Evolutionary conservation across 2,113 vertebrate genomes (phyloP).

Genomic region (Otocyon megalotis): DNA sequence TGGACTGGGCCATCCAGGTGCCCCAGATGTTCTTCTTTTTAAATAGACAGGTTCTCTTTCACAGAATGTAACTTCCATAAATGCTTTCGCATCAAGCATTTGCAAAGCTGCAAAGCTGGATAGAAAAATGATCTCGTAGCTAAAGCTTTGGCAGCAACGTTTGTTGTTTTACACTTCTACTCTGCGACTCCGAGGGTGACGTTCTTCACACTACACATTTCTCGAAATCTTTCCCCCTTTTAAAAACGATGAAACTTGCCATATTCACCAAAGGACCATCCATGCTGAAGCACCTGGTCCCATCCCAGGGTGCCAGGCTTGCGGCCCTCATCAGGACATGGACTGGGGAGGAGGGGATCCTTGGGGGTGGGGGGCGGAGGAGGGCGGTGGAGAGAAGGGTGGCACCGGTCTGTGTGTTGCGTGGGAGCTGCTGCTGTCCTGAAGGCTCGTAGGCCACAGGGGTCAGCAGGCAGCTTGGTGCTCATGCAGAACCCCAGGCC

Average conservation of each 20-base stretch:
- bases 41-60: not conserved
- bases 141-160: not conserved
- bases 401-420: rapidly evolving
- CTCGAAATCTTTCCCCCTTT: not conserved
- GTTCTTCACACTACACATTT: not conserved
- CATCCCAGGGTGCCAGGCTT: no score
- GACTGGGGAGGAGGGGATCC: not conserved
- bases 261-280: not conserved
- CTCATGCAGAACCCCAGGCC: not conserved
- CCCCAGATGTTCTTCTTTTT: not conserved
- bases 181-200: not conserved
- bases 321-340: not conserved
- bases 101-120: not conserved
- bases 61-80: not conserved
- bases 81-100: not conserved
- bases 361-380: no score
- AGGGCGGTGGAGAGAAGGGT: rapidly evolving
- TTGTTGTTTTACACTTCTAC: not conserved
- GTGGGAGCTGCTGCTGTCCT: not conserved
- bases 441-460: not conserved
- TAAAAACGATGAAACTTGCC: not conserved
- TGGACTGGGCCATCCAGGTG: not conserved
- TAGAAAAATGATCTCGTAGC: not conserved
- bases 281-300: not conserved
- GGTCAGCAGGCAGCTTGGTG: not conserved